Percentiles rank a stretch among this genome's conserved stretches.
These are phyloP conservation scores for Hozukius guyotensis DNA, from an alignment of 2,797 vertebrate genomes.

Conservation along the genomic window DNA sequence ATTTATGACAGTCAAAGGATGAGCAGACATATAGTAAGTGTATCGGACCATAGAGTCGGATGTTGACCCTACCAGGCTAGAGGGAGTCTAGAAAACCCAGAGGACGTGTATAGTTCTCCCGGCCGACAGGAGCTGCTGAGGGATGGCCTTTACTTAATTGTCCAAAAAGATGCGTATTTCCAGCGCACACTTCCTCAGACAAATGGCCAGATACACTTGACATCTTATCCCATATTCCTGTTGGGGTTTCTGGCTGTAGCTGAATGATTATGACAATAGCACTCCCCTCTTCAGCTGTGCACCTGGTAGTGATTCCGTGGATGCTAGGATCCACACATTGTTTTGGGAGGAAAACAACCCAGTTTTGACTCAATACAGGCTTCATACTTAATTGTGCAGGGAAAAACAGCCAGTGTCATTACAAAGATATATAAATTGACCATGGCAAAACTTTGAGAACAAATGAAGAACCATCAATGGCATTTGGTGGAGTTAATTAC, in stretches of 20 bases:
- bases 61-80: conserved; percentile 16
- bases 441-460: not conserved
- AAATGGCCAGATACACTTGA: conserved; percentile 41
- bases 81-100: conserved; percentile 6
- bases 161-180: conserved; percentile 36
- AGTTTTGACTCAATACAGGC: not conserved
- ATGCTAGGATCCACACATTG: not conserved
- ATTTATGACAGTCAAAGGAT: conserved; percentile 23
- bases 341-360: not conserved
- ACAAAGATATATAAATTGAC: not conserved
- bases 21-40: conserved; percentile 5
- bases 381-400: not conserved
- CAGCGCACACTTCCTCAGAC: conserved; percentile 33
- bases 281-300: conserved; percentile 16
- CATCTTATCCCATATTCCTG: conserved; percentile 20
- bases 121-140: conserved; percentile 4
- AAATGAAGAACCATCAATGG: not conserved
- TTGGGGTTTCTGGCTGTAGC: not conserved
- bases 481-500: not conserved
- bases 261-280: conserved; percentile 44
- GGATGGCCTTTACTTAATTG: conserved; percentile 32
- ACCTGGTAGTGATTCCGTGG: conserved; percentile 8
- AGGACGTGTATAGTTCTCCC: conserved; percentile 33
- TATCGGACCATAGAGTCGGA: not conserved
- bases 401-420: not conserved